Evolutionary conservation across 2,113 vertebrate species (phyloP), one percentile per base, ranked within the genome.

Genomic region (Ellobius talpinus): DNA sequence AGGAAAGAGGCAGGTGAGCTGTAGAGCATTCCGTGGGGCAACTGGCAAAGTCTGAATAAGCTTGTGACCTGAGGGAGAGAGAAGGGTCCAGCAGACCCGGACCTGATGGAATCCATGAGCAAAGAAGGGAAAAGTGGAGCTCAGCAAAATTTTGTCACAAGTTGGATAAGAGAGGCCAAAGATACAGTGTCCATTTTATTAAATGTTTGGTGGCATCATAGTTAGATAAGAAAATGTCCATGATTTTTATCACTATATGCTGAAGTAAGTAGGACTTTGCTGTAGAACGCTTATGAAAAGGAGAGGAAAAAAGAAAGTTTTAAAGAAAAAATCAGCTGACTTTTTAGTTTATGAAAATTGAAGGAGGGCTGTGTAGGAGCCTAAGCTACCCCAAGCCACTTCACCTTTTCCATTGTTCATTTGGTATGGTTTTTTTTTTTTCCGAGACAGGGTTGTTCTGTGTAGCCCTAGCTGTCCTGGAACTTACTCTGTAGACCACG

Each of bases 51-150:
- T 88, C 92, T 92, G 50, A 82, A n/a, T 45, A 87, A 93, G 70
- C 17, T 55, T 65, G 0, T 39, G 85, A 26, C 9, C 0, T 29
- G 7, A 23, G 7, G 42, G 5, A 11, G 17, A 19, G 50, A 79
- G 47, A 17, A 52, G 45, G 26, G 85, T 33, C 17, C 7, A 33
- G 24, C 66, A 87, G 39, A 87, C 42, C 87, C 61, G 16, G 89
- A 39, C 8, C 45, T 72, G 5, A 26, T 73, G 1, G 17, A 50
- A 47, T n/a, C 0, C 8, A 29, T 39, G 26, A 58, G 45, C 74
- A 79, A 84, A 74, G 55, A 82, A 93, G 42, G 4, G 66, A 89
- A 61, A 47, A 21, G 17, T 3, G 2, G 31, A 68, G 68, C 85
- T n/a, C 33, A 91, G 47, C 36, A 68, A 95, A 66, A 47, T 55